Evolutionary conservation across 2,113 vertebrate species (phyloP), one percentile per base, ranked within the genome.

Genomic region (Raja brachyura): DNA sequence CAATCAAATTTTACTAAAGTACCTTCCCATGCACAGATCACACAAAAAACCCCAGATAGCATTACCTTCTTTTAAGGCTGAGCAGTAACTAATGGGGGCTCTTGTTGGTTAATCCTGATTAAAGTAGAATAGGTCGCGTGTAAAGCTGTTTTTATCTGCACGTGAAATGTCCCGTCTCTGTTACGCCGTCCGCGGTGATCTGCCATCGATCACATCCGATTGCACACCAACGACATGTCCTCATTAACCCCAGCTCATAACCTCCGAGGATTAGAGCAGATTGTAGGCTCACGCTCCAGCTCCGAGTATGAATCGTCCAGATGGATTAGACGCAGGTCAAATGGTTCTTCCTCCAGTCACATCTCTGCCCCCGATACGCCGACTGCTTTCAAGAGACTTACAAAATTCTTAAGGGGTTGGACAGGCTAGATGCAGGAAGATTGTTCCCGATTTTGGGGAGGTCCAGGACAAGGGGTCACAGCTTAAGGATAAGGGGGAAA

Each of bases 71-170:
- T 48, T 39, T 48, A 92, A 73, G 90, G 90, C 66, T 74, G 33
- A 73, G 48, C 90, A 73, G 90, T 92, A 92, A 92, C 90, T 92
- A 54, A 92, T 70, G 63, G 66, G 48, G 48, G 39, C 90, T 92
- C 68, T 92, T 48, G 66, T 73, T 70, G 33, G 31, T 92, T 92
- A 92, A 92, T 92, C 90, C 90, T 73, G 33, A 92, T 92, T 92
- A 92, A 92, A 73, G 33, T 33, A 63, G 28, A 73, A 73, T 92
- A 73, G 73, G 73, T 7, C 22, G 9, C 25, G 33, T 39, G 2
- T 54, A 92, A 70, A 92, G 90, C 90, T 20, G 48, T 90, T 92
- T 92, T 73, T 92, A 73, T 92, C 68, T 92, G 1, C 11, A 31
- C 90, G 13, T 31, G 70, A 73, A 92, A 33, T 48, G 31, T 92